Evolutionary conservation across 2,888 invertebrate species (phyloP).

Genomic region (Nomada hirtipes): DNA sequence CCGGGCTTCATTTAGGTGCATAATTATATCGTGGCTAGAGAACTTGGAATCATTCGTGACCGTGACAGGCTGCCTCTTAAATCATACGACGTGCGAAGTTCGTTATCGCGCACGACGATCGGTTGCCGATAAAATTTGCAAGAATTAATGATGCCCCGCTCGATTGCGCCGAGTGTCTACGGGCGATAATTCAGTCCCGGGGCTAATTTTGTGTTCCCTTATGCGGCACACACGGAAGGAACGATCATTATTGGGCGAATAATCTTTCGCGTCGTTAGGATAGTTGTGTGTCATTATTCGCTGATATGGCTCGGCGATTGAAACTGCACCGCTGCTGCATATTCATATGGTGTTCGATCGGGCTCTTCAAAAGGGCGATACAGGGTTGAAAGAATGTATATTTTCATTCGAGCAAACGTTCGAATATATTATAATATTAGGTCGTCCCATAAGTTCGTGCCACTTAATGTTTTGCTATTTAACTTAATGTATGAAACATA

Average conservation of each 20-base stretch:
- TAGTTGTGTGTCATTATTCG: conserved; percentile 51
- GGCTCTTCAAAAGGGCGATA: too few species aligned
- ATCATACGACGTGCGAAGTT: conserved; percentile 54
- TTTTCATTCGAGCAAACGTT: too few species aligned
- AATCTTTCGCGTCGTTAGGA: conserved; percentile 42
- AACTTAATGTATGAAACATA: too few species aligned
- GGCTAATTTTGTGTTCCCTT: conserved; percentile 62
- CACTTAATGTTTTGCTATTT: too few species aligned
- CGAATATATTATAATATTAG: too few species aligned
- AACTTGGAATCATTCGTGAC: conserved; percentile 28
- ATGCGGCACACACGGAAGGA: conserved; percentile 62
- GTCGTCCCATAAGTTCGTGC: too few species aligned
- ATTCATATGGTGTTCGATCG: too few species aligned
- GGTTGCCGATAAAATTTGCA: conserved; percentile 56
- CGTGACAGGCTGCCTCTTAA: conserved; percentile 29
- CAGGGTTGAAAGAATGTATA: too few species aligned
- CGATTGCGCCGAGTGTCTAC: conserved; percentile 33
- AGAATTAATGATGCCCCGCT: conserved; percentile 54
- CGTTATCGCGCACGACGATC: conserved; percentile 56
- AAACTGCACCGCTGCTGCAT: conserved; percentile 15
- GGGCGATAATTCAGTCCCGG: conserved; percentile 33
- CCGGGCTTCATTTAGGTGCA: conserved; percentile 16
- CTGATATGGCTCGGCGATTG: conserved; percentile 44
- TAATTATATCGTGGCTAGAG: conserved; percentile 43
- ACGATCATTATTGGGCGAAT: conserved; percentile 52